phyloP scores from a whole-genome alignment of 2,888 invertebrate species.

The Xestia xanthographa region DNA sequence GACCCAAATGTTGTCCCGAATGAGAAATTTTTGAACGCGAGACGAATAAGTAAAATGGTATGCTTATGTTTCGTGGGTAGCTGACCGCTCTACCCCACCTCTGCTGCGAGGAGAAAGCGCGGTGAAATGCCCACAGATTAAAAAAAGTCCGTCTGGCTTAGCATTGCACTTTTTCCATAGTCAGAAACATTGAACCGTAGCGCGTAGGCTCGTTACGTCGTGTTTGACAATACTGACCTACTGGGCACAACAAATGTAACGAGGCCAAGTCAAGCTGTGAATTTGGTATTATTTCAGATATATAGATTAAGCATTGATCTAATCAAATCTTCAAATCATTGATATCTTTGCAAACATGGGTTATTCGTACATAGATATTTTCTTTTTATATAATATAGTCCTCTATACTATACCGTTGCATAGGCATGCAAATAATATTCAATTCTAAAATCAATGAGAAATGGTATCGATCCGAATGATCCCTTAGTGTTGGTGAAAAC shows the following conservation, averaged over 20 bases:
- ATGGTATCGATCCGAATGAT: too few relatives aligned
- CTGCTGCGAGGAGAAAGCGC: conserved; percentile 67
- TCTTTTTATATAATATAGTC: too few relatives aligned
- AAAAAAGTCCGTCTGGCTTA: conserved; percentile 51
- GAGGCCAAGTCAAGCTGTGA: not conserved
- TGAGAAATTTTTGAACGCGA: not conserved
- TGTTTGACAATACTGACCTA: conserved; percentile 12
- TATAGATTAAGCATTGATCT: too few relatives aligned
- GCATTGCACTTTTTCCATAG: conserved; percentile 39
- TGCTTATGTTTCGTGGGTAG: conserved; percentile 31
- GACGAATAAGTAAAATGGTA: conserved; percentile 5
- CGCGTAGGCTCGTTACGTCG: conserved; percentile 13
- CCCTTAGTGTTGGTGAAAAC: too few relatives aligned
- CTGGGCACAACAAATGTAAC: conserved; percentile 2
- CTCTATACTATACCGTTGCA: too few relatives aligned
- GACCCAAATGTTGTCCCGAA: not conserved
- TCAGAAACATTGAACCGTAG: conserved; percentile 22
- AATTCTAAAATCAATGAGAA: too few relatives aligned
- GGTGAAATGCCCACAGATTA: conserved; percentile 66
- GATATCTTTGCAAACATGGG: too few relatives aligned
- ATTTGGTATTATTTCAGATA: too few relatives aligned
- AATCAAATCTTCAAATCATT: too few relatives aligned
- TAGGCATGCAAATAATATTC: too few relatives aligned
- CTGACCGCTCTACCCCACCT: conserved; percentile 55
- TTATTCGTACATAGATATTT: too few relatives aligned